These are phyloP conservation scores for Bucco capensis DNA, from an alignment of 2,113 vertebrate species.

Conservation along the genomic window DNA sequence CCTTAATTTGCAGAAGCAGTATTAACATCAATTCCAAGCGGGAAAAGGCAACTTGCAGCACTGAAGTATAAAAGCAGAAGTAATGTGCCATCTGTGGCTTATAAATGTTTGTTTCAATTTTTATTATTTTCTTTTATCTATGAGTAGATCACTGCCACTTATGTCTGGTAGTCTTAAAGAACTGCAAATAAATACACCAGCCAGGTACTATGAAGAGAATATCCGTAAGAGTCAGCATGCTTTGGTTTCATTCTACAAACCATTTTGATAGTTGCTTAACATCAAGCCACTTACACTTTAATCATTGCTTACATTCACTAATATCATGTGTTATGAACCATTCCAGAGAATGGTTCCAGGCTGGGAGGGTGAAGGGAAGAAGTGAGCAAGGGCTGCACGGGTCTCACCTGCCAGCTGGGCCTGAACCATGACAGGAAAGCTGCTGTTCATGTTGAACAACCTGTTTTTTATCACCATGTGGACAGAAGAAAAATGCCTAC, in stretches of 20 bases:
- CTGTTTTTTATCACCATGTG: background rate
- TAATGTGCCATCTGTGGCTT: background rate
- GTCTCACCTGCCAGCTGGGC: too few relatives aligned
- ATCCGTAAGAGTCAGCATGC: background rate
- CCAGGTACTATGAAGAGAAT: background rate
- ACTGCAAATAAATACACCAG: background rate
- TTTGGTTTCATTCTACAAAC: background rate
- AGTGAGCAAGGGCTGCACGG: too few relatives aligned
- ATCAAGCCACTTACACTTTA: background rate
- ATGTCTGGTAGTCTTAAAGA: background rate
- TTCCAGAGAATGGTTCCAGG: rapidly evolving
- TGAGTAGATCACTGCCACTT: background rate
- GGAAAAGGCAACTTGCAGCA: background rate
- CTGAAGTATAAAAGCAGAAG: background rate
- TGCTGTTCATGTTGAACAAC: background rate
- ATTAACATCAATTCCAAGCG: background rate
- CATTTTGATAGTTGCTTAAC: background rate
- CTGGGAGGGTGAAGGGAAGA: too few relatives aligned
- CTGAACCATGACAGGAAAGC: too few relatives aligned
- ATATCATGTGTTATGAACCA: background rate
- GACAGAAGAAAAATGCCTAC: background rate
- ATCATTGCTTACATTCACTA: background rate
- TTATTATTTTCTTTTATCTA: background rate
- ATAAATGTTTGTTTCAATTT: background rate
- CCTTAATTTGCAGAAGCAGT: background rate